These are phyloP conservation scores for Hirundichthys speculiger DNA, from an alignment of 2,113 vertebrate species.

Conservation along the genomic window DNA sequence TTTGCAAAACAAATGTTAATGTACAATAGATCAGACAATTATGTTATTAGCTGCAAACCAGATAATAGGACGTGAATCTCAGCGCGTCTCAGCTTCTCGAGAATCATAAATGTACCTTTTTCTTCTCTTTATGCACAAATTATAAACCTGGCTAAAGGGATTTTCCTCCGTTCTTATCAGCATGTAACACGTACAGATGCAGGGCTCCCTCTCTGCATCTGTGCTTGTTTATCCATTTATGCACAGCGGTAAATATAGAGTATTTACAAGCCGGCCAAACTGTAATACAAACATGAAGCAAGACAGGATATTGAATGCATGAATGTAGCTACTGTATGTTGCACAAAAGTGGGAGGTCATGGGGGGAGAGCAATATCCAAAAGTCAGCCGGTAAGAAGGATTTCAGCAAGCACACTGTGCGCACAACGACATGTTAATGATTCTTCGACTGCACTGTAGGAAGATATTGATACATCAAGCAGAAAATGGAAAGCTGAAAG, in stretches of 20 bases:
- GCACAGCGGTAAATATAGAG: not conserved
- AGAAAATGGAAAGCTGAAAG: slow-evolving; percentile 8
- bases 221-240: not conserved
- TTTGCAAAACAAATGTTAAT: not conserved
- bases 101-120: slow-evolving; percentile 13
- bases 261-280: slow-evolving; percentile 11
- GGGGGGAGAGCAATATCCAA: not conserved
- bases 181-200: slow-evolving; percentile 10
- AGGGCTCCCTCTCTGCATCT: slow-evolving; percentile 5
- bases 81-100: not conserved
- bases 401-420: not conserved
- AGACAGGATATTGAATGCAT: not conserved
- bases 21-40: too few relatives aligned
- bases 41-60: slow-evolving; percentile 9
- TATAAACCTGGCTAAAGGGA: slow-evolving; percentile 16
- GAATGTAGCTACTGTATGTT: not conserved
- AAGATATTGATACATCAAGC: slow-evolving; percentile 1
- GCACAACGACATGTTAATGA: slow-evolving; percentile 12
- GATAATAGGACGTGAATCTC: not conserved
- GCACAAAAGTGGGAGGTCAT: not conserved
- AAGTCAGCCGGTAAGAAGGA: not conserved
- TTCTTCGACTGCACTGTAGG: not conserved
- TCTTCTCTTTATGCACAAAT: slow-evolving; percentile 22
- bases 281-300: not conserved
- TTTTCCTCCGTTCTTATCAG: slow-evolving; percentile 33